phyloP scores from a whole-genome alignment of 2,113 vertebrate species.

The Rhagologus leucostigma region DNA sequence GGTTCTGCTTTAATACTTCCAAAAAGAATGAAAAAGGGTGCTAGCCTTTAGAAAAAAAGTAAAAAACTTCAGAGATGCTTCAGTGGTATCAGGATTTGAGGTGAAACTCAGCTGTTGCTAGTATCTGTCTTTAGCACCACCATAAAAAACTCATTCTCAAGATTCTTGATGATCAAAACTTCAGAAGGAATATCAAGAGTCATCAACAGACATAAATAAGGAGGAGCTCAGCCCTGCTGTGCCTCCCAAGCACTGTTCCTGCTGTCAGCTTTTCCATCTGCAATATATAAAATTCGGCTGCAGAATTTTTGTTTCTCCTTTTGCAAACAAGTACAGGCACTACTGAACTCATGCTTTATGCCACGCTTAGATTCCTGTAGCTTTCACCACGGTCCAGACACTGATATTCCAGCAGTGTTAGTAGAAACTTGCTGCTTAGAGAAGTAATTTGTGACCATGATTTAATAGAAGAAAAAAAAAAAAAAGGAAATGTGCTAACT shows the following conservation, averaged over 20 bases:
- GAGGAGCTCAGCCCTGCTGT: neutral
- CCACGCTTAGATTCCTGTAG: neutral
- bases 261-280: neutral
- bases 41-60: neutral
- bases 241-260: neutral
- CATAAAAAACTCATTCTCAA: neutral
- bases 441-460: neutral
- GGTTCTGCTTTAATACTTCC: constrained; percentile 2
- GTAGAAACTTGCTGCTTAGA: neutral
- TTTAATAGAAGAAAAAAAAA: neutral
- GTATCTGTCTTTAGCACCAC: neutral
- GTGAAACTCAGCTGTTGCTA: neutral
- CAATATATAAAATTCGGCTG: neutral
- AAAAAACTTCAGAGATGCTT: neutral
- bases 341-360: neutral
- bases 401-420: neutral
- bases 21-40: neutral
- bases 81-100: neutral
- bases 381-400: neutral
- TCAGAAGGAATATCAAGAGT: neutral
- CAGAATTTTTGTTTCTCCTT: neutral
- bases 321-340: neutral
- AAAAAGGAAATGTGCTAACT: neutral
- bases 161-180: constrained; percentile 3
- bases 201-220: neutral